Evolutionary conservation across 2,888 invertebrate species (phyloP), one percentile per base, ranked within the genome.

Genomic region (Eristalinus aeneus): DNA sequence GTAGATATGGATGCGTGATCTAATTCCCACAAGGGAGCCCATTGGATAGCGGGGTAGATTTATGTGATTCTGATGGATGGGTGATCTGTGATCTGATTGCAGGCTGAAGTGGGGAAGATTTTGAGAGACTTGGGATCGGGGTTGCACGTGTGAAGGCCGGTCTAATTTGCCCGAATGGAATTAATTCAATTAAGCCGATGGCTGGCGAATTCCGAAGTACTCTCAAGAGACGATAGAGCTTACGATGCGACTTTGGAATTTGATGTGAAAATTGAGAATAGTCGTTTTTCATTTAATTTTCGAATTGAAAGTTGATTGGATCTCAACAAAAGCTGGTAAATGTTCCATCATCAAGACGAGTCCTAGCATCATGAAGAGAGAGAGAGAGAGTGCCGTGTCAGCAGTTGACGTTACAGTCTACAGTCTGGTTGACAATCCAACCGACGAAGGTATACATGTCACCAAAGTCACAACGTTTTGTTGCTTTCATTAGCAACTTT

Each of bases 1-100:
- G n/a, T 11, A 56, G 64, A 73, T 36, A 12, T 31, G 27, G 16
- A 1, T 54, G 27, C 27, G 12, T 39, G 64, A 36, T 64, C 64
- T 56, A 27, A 65, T 74, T 74, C 73, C 56, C 73, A 74, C 36
- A 56, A 34, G 16, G 36, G 27, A 32, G 6, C 11, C 34, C n/a
- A 32, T 22, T 22, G 10, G 16, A 54, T 46, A 32, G 32, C 8
- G n/a, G 54, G n/a, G 12, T 20, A 54, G 20, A 46, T 60, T 60
- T 16, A 39, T 60, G 69, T 16, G 60, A 60, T 71, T 60, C 36
- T 71, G 20, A 39, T 60, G 56, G 22, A 27, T 16, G 16, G 1
- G 5, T 16, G 46, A 46, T 8, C 46, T 8, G 27, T 27, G 46
- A 46, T 16, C 46, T 46, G 46, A 46, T 46, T 46, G 46, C 46